phyloP scores from a whole-genome alignment of 2,888 invertebrate species.

The Antheraea assamensis region DNA sequence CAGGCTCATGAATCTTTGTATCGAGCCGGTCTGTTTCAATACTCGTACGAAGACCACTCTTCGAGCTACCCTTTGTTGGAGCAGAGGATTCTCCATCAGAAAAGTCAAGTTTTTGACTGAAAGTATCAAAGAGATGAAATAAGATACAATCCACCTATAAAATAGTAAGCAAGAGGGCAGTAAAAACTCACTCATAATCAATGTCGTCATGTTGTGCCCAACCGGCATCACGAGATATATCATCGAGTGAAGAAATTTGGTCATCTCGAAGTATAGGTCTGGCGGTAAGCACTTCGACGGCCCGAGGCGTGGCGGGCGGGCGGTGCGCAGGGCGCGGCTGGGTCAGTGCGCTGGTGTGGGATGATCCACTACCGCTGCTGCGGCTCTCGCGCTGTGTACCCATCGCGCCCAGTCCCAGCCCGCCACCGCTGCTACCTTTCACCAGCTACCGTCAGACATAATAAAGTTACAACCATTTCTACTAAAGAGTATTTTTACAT shows the following conservation, averaged over 20 bases:
- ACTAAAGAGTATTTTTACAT: not conserved
- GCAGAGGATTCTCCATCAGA: constrained; percentile 91
- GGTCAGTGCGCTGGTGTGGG: constrained; percentile 36
- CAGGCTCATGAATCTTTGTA: constrained; percentile 63
- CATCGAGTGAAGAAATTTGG: constrained; percentile 95
- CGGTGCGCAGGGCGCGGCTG: constrained; percentile 47
- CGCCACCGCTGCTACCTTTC: constrained; percentile 76
- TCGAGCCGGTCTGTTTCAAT: constrained; percentile 67
- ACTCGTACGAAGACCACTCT: constrained; percentile 58
- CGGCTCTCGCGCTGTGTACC: constrained; percentile 63
- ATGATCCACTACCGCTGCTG: constrained; percentile 44
- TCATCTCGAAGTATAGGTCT: constrained; percentile 96
- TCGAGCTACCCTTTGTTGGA: constrained; percentile 57
- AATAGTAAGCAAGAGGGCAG: not conserved
- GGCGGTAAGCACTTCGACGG: constrained; percentile 85
- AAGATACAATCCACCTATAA: not conserved
- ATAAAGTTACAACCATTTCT: constrained; percentile 18
- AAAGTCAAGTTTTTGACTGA: constrained; percentile 94
- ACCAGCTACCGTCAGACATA: constrained; percentile 55
- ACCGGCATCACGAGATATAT: constrained; percentile 93
- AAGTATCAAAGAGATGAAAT: constrained; percentile 37
- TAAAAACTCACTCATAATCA: constrained; percentile 89
- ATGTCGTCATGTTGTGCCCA: constrained; percentile 97
- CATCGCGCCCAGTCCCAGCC: constrained; percentile 72
- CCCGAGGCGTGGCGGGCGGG: constrained; percentile 69